Percentiles rank a stretch among this genome's conserved stretches.
phyloP scores from a whole-genome alignment of 2,888 invertebrate genomes.

The Teinopalpus imperialis region DNA sequence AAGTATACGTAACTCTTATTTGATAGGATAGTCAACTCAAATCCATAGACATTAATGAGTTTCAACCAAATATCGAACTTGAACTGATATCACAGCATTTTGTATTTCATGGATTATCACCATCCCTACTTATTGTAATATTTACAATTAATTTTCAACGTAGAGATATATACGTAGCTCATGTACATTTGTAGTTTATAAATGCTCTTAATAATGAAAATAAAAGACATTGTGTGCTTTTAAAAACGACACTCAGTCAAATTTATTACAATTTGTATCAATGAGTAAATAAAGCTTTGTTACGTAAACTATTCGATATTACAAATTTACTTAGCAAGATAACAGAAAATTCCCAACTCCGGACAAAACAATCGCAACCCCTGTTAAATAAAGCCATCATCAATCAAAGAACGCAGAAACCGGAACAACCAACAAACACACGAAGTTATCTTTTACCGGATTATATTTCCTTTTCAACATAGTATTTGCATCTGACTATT shows the following conservation, averaged over 20 bases:
- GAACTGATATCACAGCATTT: constrained; percentile 80
- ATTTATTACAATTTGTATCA: constrained; percentile 49
- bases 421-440: constrained; percentile 72
- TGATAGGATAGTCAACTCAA: constrained; percentile 16
- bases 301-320: constrained; percentile 57
- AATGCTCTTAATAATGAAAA: constrained; percentile 14
- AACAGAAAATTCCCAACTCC: constrained; percentile 24
- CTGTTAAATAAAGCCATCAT: constrained; percentile 60
- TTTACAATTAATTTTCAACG: constrained; percentile 36
- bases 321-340: constrained; percentile 25
- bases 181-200: constrained; percentile 16
- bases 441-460: constrained; percentile 73
- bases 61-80: constrained; percentile 46
- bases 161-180: constrained; percentile 25
- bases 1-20: constrained; percentile 11
- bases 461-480: constrained; percentile 47
- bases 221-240: constrained; percentile 1
- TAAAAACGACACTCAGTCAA: constrained; percentile 57
- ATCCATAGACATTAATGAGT: constrained; percentile 28
- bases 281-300: constrained; percentile 40
- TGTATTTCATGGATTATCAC: constrained; percentile 59
- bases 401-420: constrained; percentile 65
- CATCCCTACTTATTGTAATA: constrained; percentile 47
- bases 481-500: constrained; percentile 13
- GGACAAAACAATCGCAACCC: constrained; percentile 32